Evolutionary conservation across 2,113 vertebrate species (phyloP).

Genomic region (Neodontobutis hainanensis): DNA sequence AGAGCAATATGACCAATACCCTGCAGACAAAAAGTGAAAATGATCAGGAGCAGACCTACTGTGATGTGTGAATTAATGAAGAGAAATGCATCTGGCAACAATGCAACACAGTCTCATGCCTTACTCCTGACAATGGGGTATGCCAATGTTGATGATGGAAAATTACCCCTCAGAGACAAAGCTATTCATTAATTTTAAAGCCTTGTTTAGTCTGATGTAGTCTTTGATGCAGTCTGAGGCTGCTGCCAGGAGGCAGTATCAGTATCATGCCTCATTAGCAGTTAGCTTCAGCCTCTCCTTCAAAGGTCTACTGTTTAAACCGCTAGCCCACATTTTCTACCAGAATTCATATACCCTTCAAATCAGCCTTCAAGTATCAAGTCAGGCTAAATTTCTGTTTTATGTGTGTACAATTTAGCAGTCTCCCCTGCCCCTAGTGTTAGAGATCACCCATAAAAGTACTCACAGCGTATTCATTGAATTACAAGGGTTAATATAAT

Average conservation of each 20-base stretch:
- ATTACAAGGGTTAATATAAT: slow-evolving; percentile 26
- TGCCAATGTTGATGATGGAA: slow-evolving; percentile 78
- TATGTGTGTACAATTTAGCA: slow-evolving; percentile 43
- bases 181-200: slow-evolving; percentile 82
- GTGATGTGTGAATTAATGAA: slow-evolving; percentile 76
- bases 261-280: slow-evolving; percentile 74
- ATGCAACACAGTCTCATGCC: slow-evolving; percentile 50
- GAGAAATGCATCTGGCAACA: slow-evolving; percentile 66
- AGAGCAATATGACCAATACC: slow-evolving; percentile 61
- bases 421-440: neutral
- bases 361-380: slow-evolving; percentile 7
- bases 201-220: slow-evolving; percentile 81
- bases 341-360: slow-evolving; percentile 14
- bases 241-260: slow-evolving; percentile 71
- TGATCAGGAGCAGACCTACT: slow-evolving; percentile 61
- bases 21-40: slow-evolving; percentile 53
- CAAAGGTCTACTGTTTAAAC: slow-evolving; percentile 59
- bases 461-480: neutral
- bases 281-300: slow-evolving; percentile 63
- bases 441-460: slow-evolving; percentile 14
- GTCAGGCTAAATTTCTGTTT: slow-evolving; percentile 33
- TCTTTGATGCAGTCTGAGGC: slow-evolving; percentile 76
- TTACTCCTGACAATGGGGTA: slow-evolving; percentile 66
- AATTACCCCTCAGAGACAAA: slow-evolving; percentile 79
- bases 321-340: slow-evolving; percentile 36